A percentile compares a stretch with the other conserved stretches of the same genome.
phyloP scores from a whole-genome alignment of 2,797 vertebrate genomes.

The Rhynchonycteris naso region DNA sequence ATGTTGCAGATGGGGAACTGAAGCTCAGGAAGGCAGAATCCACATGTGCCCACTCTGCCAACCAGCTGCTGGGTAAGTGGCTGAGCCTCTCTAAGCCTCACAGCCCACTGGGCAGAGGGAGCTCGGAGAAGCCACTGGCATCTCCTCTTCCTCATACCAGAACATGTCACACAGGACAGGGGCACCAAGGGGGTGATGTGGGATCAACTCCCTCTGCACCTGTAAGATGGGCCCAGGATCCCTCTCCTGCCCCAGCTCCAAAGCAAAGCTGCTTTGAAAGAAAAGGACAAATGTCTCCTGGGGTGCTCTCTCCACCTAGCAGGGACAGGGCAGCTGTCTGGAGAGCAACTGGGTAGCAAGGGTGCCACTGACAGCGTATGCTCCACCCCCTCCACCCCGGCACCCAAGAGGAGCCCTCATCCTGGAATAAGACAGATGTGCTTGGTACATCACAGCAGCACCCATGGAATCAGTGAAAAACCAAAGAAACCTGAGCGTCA shows the following conservation, averaged over 20 bases:
- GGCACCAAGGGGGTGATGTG: neutral
- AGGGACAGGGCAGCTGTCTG: neutral
- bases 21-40: neutral
- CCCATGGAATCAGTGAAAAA: accelerated
- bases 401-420: neutral
- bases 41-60: neutral
- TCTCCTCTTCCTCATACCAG: neutral
- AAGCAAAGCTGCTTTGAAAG: neutral
- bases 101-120: accelerated
- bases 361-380: accelerated
- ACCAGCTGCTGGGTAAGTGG: neutral
- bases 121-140: accelerated
- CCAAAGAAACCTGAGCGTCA: accelerated
- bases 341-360: neutral
- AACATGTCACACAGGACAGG: accelerated
- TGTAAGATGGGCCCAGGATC: accelerated
- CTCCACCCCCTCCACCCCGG: too few relatives aligned
- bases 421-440: accelerated
- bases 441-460: neutral
- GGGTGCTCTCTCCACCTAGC: neutral
- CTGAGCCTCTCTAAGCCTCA: neutral
- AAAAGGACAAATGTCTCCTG: neutral
- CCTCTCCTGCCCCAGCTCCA: neutral
- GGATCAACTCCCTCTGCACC: neutral
- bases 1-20: accelerated